phyloP scores from a whole-genome alignment of 1,140 invertebrate species.

The Aphelenchoides avenae region DNA sequence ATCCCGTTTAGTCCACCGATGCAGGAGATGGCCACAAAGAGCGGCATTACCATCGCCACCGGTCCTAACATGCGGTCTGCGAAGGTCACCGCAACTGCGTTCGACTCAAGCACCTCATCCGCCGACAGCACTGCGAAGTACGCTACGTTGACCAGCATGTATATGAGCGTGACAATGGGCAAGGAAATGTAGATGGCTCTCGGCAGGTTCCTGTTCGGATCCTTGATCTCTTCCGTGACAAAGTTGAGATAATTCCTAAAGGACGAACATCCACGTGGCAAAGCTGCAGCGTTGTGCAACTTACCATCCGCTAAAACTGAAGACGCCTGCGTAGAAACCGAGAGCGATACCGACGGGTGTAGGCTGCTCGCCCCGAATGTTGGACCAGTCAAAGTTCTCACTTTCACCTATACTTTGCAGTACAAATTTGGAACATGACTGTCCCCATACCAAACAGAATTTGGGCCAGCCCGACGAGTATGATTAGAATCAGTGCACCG shows the following conservation, averaged over 20 bases:
- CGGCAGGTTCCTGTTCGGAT: conserved; percentile 84
- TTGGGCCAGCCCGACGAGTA: conserved; percentile 59
- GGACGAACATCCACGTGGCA: conserved; percentile 59
- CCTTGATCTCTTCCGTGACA: conserved; percentile 77
- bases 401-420: conserved; percentile 4
- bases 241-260: conserved; percentile 63
- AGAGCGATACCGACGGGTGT: conserved; percentile 72
- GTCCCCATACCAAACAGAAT: conserved; percentile 3
- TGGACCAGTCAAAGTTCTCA: conserved; percentile 61
- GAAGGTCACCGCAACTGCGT: conserved; percentile 77
- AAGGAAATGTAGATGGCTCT: conserved; percentile 83
- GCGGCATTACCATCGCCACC: conserved; percentile 45
- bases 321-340: conserved; percentile 97
- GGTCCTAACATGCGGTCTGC: conserved; percentile 44
- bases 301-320: conserved; percentile 97
- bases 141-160: conserved; percentile 80
- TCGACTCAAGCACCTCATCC: conserved; percentile 73
- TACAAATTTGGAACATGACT: conserved; percentile 1
- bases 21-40: conserved; percentile 54
- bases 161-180: conserved; percentile 80
- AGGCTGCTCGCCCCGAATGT: conserved; percentile 66
- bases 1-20: conserved; percentile 46
- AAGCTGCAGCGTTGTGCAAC: conserved; percentile 44
- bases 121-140: conserved; percentile 80
- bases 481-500: conserved; percentile 83